Percentiles rank a stretch among this genome's conserved stretches.
phyloP scores from a whole-genome alignment of 2,797 vertebrate genomes.

The Tarsius wallacei region DNA sequence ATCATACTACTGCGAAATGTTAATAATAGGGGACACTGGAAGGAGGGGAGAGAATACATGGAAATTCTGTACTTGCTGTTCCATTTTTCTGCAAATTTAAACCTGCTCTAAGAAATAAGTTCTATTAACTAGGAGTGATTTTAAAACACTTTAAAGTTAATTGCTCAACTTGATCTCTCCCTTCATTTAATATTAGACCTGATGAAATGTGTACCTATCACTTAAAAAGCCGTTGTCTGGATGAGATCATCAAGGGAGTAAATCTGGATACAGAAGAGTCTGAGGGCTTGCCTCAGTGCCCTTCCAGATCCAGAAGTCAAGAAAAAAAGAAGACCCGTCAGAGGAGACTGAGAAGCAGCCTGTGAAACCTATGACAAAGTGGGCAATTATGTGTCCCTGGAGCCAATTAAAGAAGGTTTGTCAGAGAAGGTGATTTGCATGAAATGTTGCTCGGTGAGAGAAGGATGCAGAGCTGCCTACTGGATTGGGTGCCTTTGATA shows the following conservation, averaged over 20 bases:
- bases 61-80: background rate
- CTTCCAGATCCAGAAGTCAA: background rate
- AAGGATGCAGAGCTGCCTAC: background rate
- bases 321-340: background rate
- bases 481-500: background rate
- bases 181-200: constrained; percentile 15
- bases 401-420: background rate
- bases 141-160: constrained; percentile 16
- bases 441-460: background rate
- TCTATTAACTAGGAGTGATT: background rate
- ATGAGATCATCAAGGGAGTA: background rate
- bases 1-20: background rate
- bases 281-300: background rate
- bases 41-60: background rate
- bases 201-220: background rate
- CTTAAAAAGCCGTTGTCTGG: background rate
- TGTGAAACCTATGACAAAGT: background rate
- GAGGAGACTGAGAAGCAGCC: background rate
- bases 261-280: background rate
- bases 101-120: background rate
- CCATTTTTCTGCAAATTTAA: constrained; percentile 45
- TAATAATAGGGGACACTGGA: background rate
- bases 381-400: background rate
- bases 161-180: background rate
- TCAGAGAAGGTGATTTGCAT: background rate